phyloP scores from a whole-genome alignment of 2,113 vertebrate genomes.

The Damaliscus lunatus region DNA sequence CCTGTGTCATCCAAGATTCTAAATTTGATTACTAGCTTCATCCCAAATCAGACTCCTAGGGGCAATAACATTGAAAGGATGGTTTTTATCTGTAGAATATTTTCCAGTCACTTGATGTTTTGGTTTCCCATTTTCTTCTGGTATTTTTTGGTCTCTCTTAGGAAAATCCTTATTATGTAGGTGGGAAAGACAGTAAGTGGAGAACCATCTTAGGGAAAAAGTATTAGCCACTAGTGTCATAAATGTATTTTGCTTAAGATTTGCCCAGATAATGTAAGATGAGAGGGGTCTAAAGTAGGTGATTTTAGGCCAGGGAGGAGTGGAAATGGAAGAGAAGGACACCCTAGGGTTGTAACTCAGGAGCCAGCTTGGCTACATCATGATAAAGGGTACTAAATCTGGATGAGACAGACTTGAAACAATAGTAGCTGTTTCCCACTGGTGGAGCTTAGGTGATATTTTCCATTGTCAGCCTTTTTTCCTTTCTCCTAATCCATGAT shows the following conservation, averaged over 20 bases:
- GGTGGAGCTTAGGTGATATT: neutral
- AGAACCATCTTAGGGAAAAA: neutral
- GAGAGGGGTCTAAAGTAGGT: neutral
- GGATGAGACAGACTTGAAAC: neutral
- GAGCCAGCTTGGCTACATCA: no score
- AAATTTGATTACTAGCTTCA: neutral
- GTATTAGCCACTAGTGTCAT: neutral
- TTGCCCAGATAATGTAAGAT: neutral
- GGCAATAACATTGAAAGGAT: neutral
- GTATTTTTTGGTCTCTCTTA: neutral
- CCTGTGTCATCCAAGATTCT: neutral
- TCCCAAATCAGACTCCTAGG: neutral
- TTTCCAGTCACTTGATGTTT: neutral
- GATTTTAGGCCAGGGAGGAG: neutral
- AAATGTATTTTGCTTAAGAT: neutral
- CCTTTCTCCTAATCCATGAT: neutral
- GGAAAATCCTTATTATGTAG: neutral
- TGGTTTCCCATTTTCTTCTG: neutral
- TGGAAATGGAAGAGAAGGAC: neutral
- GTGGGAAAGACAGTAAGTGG: neutral
- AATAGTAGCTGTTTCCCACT: neutral
- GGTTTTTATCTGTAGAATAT: neutral
- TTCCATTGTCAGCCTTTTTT: neutral
- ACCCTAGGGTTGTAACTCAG: neutral
- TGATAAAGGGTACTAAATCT: neutral